These are phyloP conservation scores for Polypterus senegalus DNA, from an alignment of 2,113 vertebrate genomes.

Conservation along the genomic window DNA sequence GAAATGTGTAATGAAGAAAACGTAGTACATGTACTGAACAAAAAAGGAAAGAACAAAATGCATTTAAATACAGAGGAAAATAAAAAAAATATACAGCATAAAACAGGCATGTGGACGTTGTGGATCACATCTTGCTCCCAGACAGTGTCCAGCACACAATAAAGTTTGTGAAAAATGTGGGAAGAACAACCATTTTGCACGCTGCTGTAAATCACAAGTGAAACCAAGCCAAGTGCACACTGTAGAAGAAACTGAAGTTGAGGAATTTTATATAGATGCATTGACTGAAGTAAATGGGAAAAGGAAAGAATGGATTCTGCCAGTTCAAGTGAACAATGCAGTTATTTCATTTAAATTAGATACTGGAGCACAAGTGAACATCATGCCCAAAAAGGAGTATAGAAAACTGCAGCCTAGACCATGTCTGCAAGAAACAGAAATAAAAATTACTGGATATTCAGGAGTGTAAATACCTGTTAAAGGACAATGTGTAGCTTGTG, in stretches of 20 bases:
- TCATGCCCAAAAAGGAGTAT: not conserved
- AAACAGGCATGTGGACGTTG: too few species aligned
- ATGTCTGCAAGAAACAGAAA: not conserved
- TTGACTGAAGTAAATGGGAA: not conserved
- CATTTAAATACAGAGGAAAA: too few species aligned
- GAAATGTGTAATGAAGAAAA: too few species aligned
- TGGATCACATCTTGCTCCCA: too few species aligned
- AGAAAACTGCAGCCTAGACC: too few species aligned
- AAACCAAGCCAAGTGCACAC: not conserved
- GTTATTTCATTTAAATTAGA: not conserved
- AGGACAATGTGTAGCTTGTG: constrained; percentile 3
- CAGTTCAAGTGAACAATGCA: not conserved
- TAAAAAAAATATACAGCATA: too few species aligned
- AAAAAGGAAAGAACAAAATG: too few species aligned
- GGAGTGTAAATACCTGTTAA: not conserved
- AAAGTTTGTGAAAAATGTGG: not conserved
- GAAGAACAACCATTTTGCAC: not conserved
- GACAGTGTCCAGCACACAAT: too few species aligned
- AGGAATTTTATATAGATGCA: constrained; percentile 5
- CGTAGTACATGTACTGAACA: too few species aligned
- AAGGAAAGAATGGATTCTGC: not conserved
- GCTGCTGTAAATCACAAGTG: constrained; percentile 1
- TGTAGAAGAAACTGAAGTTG: not conserved
- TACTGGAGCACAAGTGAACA: not conserved
- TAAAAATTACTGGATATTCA: not conserved